Evolutionary conservation across 2,888 invertebrate species (phyloP), one percentile per base, ranked within the genome.

Genomic region (Cheilosia urbana): DNA sequence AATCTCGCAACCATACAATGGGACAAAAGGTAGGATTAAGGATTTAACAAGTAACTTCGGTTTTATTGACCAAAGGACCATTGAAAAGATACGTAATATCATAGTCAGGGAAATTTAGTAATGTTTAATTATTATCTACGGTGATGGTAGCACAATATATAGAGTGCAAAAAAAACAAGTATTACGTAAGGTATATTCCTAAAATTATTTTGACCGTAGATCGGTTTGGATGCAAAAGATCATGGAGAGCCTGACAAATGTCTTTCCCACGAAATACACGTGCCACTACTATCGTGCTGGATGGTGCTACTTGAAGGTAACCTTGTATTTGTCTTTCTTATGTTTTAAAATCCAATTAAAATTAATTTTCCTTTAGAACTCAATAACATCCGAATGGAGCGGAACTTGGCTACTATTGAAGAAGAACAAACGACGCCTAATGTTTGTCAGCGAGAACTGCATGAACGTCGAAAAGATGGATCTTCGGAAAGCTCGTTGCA

Each of bases 361-460:
- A 53, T 30, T 45, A 66, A 47, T 72, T 83, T 47, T 58, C 3
- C 4, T 9, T 47, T 17, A 91, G 91, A 91, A 90, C 60, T 92
- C 91, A 11, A 92, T 91, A 58, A 91, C 92, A n/a, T 92, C 91
- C 1, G 91, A 92, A 68, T 91, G 97, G 97, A 94, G 94, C 42
- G 95, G 96, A n/a, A 95, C 96, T 0, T 97, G 97, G 97, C 89
- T 97, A 68, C 93, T 97, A 89, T 92, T 97, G 40, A 94, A 95
- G 73, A 94, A 96, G 63, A 93, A 96, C 17, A 94, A 96, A 73
- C 93, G 97, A 21, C 90, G 91, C 4, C 87, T 92, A 13, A 88
- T 91, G 68, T 92, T 92, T 79, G 91, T 90, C 15, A 91, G 90
- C 45, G 91, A 92, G 57, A 65, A 89, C 6, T 90, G 93, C 45